A percentile compares a stretch with the other conserved stretches of the same genome.
These are phyloP conservation scores for Drosophila sulfurigaster DNA, from an alignment of 1,140 invertebrate species.

Conservation along the genomic window DNA sequence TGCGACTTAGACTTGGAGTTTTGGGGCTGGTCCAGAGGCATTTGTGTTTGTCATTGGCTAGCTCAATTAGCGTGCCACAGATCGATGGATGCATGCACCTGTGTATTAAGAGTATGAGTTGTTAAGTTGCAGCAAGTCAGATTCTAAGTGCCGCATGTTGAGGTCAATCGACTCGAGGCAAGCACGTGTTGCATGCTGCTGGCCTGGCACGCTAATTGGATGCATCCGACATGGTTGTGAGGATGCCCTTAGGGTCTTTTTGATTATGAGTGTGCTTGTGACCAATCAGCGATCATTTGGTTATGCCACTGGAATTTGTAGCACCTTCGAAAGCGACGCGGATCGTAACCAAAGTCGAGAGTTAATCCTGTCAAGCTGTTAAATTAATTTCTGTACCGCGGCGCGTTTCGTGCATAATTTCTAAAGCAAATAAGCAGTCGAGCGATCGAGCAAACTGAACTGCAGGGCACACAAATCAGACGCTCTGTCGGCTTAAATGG, in stretches of 20 bases:
- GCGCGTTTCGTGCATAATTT: constrained; percentile 45
- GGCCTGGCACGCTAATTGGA: constrained; percentile 41
- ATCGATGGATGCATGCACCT: constrained; percentile 67
- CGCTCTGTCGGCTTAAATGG: constrained; percentile 35
- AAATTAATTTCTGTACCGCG: constrained; percentile 70
- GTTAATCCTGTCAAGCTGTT: constrained; percentile 80
- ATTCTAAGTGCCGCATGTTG: neutral
- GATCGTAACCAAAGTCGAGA: neutral
- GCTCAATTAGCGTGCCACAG: constrained; percentile 70
- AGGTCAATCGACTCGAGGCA: constrained; percentile 41
- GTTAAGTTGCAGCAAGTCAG: too few species aligned
- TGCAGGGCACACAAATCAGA: neutral
- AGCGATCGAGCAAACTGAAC: neutral
- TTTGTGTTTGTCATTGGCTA: constrained; percentile 72
- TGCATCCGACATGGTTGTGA: constrained; percentile 41
- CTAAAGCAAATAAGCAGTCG: constrained; percentile 42
- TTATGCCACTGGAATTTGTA: constrained; percentile 55
- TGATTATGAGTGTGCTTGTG: constrained; percentile 65
- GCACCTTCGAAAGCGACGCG: constrained; percentile 27
- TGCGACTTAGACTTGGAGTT: neutral
- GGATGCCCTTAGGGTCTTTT: constrained; percentile 29
- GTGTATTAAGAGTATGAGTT: constrained; percentile 31
- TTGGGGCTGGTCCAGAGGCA: constrained; percentile 36
- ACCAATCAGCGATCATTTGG: constrained; percentile 65
- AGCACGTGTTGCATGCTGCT: constrained; percentile 37